A percentile compares a stretch with the other conserved stretches of the same genome.
Evolutionary conservation across 1,140 invertebrate genomes (phyloP).

Genomic region (Gonioctena quinquepunctata): DNA sequence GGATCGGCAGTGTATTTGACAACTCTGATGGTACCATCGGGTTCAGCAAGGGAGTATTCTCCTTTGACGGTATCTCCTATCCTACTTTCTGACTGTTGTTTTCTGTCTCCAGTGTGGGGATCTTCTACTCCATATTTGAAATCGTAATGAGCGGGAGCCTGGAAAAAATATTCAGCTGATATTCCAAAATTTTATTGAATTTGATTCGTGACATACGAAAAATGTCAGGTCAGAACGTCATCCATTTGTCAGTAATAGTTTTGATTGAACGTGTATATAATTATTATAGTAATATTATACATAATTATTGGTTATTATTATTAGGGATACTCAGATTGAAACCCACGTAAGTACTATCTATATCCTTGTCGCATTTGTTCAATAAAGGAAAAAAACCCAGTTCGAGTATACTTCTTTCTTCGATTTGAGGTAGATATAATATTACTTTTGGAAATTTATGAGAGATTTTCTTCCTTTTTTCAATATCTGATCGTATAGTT

Average conservation of each 20-base stretch:
- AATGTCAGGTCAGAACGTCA: neutral
- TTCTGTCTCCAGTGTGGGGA: conserved; percentile 19
- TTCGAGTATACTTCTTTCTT: no score
- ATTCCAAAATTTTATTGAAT: no score
- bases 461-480: no score
- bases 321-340: no score
- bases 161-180: conserved; percentile 1
- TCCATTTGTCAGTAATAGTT: no score
- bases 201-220: no score
- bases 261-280: neutral
- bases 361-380: neutral
- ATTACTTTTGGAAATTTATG: no score
- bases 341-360: neutral
- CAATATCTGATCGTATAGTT: no score
- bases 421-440: no score
- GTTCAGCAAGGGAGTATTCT: conserved; percentile 59
- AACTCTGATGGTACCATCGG: conserved; percentile 59
- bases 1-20: conserved; percentile 60
- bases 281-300: neutral
- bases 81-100: conserved; percentile 37
- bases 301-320: neutral
- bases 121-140: conserved; percentile 25
- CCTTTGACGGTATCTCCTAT: conserved; percentile 24
- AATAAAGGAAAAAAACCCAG: neutral
- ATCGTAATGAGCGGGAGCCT: conserved; percentile 15